phyloP scores from a whole-genome alignment of 2,113 vertebrate genomes.

The Zapus hudsonius region DNA sequence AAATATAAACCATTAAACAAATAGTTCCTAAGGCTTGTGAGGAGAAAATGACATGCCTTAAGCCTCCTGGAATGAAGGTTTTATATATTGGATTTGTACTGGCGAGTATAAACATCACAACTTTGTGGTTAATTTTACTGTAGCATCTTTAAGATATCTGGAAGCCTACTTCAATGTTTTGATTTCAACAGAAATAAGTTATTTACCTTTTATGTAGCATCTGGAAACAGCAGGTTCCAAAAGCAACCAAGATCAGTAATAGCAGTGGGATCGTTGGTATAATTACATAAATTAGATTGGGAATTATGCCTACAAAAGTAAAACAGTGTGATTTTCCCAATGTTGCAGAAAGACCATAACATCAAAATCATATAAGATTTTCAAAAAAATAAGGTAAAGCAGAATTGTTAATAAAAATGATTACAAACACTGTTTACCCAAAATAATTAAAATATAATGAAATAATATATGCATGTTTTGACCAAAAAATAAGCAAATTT shows the following conservation, averaged over 20 bases:
- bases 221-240: constrained; percentile 96
- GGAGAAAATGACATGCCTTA: background rate
- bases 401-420: constrained; percentile 17
- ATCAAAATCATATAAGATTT: background rate
- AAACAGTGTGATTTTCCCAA: constrained; percentile 39
- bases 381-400: background rate
- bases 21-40: background rate
- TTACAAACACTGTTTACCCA: background rate
- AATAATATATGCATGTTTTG: background rate
- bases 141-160: background rate
- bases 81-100: background rate
- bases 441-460: constrained; percentile 14
- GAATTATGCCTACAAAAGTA: constrained; percentile 91
- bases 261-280: constrained; percentile 97
- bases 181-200: background rate
- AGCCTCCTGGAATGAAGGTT: background rate
- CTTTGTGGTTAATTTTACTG: background rate
- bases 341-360: background rate
- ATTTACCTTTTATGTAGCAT: constrained; percentile 94
- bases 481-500: background rate
- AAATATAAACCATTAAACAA: background rate
- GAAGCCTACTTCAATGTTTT: background rate
- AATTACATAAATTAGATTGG: constrained; percentile 94
- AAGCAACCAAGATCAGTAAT: constrained; percentile 96
- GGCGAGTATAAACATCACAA: background rate